Conservation (phyloP, 2,888 invertebrate genomes). For the Dryomyza anilis region DNA sequence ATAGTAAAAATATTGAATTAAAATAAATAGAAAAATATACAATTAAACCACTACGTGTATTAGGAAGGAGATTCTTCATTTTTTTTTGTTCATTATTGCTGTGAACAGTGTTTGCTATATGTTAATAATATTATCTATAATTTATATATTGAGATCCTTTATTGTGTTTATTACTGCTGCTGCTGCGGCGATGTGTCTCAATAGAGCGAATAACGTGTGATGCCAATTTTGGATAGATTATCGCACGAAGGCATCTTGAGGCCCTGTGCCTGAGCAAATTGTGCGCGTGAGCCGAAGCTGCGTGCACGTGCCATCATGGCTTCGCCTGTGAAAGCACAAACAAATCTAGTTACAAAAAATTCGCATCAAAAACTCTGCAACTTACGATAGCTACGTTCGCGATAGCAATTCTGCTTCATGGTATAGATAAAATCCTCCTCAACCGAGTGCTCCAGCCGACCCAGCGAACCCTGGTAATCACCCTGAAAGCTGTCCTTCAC, state of each 20-base stretch:
- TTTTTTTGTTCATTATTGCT: too few species aligned
- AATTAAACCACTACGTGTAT: too few species aligned
- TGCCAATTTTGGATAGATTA: slow-evolving; percentile 66
- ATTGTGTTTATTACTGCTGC: too few species aligned
- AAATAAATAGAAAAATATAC: too few species aligned
- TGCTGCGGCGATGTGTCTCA: slow-evolving; percentile 30
- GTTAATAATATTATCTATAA: too few species aligned
- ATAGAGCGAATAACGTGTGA: slow-evolving; percentile 47
- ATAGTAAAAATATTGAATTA: too few species aligned
- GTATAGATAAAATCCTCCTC: slow-evolving; percentile 91
- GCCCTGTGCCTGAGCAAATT: slow-evolving; percentile 81
- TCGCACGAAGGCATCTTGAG: slow-evolving; percentile 83
- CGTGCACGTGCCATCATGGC: slow-evolving; percentile 93
- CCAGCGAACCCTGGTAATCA: slow-evolving; percentile 87
- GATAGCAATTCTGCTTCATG: slow-evolving; percentile 86
- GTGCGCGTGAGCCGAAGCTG: slow-evolving; percentile 84
- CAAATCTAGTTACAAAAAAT: neutral
- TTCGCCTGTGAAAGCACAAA: slow-evolving; percentile 68
- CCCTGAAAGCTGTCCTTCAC: slow-evolving; percentile 85
- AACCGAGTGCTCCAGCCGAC: slow-evolving; percentile 86
- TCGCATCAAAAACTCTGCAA: slow-evolving; percentile 24
- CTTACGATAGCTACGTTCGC: slow-evolving; percentile 83
- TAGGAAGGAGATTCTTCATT: too few species aligned
- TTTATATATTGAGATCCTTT: too few species aligned
- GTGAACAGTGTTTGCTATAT: too few species aligned